A percentile compares a stretch with the other conserved stretches of the same genome.
Evolutionary conservation across 2,888 invertebrate species (phyloP).

Genomic region (Chironomus tentans): DNA sequence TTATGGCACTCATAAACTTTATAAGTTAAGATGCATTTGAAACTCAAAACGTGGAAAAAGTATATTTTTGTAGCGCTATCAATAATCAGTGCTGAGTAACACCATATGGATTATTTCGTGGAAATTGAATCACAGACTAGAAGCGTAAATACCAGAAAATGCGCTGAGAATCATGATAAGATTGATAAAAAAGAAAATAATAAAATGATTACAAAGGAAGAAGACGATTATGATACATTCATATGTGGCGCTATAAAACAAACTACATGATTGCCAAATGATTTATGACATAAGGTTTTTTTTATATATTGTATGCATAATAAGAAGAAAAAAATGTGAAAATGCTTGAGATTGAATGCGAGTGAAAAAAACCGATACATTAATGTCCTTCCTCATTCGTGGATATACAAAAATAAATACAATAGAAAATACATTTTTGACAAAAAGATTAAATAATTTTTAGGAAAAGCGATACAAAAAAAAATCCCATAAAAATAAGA

Average conservation of each 20-base stretch:
- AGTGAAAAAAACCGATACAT: not conserved
- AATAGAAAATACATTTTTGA: no score
- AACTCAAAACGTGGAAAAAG: no score
- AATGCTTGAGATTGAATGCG: not conserved
- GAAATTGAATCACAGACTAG: no score
- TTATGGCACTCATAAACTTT: no score
- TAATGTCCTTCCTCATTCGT: not conserved
- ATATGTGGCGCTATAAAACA: not conserved
- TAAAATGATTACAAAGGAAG: not conserved
- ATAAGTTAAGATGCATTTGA: no score
- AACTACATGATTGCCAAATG: slow-evolving; percentile 7
- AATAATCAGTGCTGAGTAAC: no score
- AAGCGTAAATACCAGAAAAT: no score
- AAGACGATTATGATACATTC: not conserved
- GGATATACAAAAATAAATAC: not conserved
- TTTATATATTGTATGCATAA: not conserved
- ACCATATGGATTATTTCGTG: no score
- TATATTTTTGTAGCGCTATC: no score
- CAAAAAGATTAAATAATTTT: no score
- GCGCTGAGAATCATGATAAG: not conserved
- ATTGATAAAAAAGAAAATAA: not conserved
- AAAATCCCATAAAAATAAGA: not conserved
- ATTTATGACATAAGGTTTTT: slow-evolving; percentile 1
- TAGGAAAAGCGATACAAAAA: not conserved
- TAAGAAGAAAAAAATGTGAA: not conserved